A percentile compares a stretch with the other conserved stretches of the same genome.
Conservation (phyloP, 1,140 invertebrate genomes). For the Holcopasites calliopsidis region DNA sequence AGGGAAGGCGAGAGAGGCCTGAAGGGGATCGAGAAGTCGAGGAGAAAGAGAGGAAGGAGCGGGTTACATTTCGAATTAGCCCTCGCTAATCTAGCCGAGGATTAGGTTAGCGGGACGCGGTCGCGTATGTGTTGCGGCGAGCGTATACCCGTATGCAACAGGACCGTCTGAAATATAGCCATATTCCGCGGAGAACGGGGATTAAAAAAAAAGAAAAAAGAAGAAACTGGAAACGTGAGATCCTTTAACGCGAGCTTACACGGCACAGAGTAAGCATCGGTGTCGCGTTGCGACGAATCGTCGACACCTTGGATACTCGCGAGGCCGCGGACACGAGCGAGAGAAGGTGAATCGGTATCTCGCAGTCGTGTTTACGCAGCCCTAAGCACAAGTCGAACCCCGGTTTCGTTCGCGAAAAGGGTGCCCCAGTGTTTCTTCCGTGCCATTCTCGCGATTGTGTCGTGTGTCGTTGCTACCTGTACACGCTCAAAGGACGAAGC, state of each 20-base stretch:
- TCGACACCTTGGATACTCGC: constrained; percentile 18
- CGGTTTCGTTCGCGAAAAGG: neutral
- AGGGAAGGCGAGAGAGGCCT: constrained; percentile 14
- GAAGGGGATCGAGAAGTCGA: constrained; percentile 17
- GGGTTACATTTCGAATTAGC: constrained; percentile 51
- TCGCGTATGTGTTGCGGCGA: constrained; percentile 4
- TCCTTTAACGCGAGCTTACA: neutral
- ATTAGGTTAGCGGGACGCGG: constrained; percentile 53
- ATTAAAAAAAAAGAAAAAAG: too few species aligned
- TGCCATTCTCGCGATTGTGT: neutral
- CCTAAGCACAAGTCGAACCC: neutral
- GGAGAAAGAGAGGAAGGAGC: constrained; percentile 36
- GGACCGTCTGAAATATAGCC: too few species aligned
- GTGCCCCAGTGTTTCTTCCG: neutral
- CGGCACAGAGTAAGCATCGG: neutral
- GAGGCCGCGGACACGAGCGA: constrained; percentile 14
- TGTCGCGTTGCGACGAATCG: constrained; percentile 4
- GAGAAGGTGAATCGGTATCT: constrained; percentile 28
- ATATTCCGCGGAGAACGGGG: too few species aligned
- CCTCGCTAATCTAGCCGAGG: constrained; percentile 59
- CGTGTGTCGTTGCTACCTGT: neutral
- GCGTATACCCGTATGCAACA: constrained; percentile 29
- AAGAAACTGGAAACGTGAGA: neutral
- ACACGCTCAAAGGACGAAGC: constrained; percentile 15
- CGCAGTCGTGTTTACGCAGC: constrained; percentile 2